A percentile compares a stretch with the other conserved stretches of the same genome.
Evolutionary conservation across 2,797 vertebrate genomes (phyloP).

Genomic region (Eospalax fontanierii): DNA sequence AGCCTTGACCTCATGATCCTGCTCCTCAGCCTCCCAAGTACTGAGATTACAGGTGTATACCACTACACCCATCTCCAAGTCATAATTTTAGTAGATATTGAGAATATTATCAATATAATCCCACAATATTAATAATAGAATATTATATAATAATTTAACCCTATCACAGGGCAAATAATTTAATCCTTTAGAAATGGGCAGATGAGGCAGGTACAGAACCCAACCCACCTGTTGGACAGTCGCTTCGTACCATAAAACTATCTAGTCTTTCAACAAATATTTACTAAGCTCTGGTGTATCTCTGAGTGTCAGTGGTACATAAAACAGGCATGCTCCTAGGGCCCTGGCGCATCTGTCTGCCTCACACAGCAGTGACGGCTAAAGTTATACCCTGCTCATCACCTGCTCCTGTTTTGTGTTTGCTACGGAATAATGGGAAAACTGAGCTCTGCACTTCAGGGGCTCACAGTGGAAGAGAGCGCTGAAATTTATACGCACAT

Average conservation of each 20-base stretch:
- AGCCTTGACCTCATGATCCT: neutral
- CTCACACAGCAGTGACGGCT: neutral
- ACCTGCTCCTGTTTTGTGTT: neutral
- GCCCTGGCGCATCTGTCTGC: neutral
- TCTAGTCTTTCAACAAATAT: neutral
- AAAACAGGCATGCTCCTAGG: neutral
- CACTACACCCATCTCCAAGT: neutral
- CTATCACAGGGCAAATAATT: neutral
- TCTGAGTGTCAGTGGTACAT: neutral
- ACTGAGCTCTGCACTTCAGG: neutral
- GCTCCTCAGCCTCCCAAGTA: neutral
- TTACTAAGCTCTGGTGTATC: neutral
- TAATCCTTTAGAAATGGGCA: neutral
- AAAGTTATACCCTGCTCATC: neutral
- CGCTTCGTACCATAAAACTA: neutral
- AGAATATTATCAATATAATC: slow-evolving; percentile 11
- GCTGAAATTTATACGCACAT: neutral
- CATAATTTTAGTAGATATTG: slow-evolving; percentile 25
- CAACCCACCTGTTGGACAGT: neutral
- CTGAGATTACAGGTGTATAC: neutral
- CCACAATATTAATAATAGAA: neutral
- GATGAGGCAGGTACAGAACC: neutral
- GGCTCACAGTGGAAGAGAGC: neutral
- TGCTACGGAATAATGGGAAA: neutral
- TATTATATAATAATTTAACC: neutral